Evolutionary conservation across 2,888 invertebrate genomes (phyloP), one percentile per base, ranked within the genome.

Genomic region (Blastobasis adustella): DNA sequence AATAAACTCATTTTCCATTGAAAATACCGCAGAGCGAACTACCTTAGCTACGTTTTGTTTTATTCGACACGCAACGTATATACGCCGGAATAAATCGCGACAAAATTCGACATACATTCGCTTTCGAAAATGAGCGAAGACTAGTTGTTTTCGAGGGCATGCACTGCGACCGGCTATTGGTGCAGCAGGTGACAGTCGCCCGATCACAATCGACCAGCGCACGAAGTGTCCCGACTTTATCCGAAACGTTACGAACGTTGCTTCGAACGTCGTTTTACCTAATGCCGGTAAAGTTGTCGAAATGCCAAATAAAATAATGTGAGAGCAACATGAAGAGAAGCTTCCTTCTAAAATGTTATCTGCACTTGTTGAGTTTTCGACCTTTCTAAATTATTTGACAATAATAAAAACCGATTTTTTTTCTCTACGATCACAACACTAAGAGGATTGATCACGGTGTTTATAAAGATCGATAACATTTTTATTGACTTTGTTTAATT

Each of bases 1-100:
- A 61, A 60, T 53, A 59, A 66, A 68, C 73, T 71, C 74, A 68
- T 74, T 66, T 75, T 75, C 69, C 55, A 58, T 56, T 56, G 59
- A 53, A 54, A 59, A 65, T 66, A 58, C 54, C 52, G 50, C 41
- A 40, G 51, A 53, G 49, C 47, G 54, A 44, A 58, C 55, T 52
- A 60, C 56, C 54, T 54, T 50, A 46, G 44, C 49, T 57, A 63
- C 69, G 67, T 61, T 53, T 55, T 54, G 58, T 50, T 43, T 61
- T 62, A 56, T 54, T 60, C 47, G 60, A 61, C 62, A 53, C 59
- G 44, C 59, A 60, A 70, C 69, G 78, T 75, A 66, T 75, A 72
- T 71, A 63, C 63, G 67, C 65, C 59, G 60, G 66, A 53, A 65
- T 61, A 63, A 62, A 59, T 55, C 65, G 63, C 67, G 65, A 53